Percentiles rank a stretch among this genome's conserved stretches.
phyloP scores from a whole-genome alignment of 1,140 invertebrate species.

The Littorina saxatilis region DNA sequence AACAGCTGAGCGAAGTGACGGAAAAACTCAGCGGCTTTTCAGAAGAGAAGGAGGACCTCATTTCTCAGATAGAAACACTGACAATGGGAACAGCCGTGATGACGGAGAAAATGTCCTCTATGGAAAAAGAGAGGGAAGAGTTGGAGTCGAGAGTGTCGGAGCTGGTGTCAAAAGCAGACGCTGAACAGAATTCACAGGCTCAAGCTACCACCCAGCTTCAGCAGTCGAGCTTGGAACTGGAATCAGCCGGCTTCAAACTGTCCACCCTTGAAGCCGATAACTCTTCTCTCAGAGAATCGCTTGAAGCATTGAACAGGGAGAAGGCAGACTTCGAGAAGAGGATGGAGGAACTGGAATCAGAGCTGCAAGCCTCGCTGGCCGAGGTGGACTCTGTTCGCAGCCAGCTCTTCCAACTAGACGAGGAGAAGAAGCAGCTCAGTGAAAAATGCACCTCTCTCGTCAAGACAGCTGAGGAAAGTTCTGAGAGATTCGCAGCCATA shows the following conservation, averaged over 20 bases:
- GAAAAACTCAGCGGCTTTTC: not conserved
- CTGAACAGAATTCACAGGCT: slow-evolving; percentile 14
- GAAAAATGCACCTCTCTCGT: slow-evolving; percentile 35
- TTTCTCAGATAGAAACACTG: not conserved
- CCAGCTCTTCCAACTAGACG: slow-evolving; percentile 19
- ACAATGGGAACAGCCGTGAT: not conserved
- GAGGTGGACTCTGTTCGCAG: slow-evolving; percentile 23
- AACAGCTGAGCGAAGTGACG: not conserved
- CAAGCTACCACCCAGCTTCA: slow-evolving; percentile 18
- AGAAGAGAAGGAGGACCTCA: slow-evolving; percentile 6
- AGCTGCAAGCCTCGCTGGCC: slow-evolving; percentile 31
- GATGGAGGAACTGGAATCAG: slow-evolving; percentile 39
- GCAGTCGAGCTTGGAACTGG: not conserved
- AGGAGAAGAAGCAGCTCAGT: slow-evolving; percentile 31
- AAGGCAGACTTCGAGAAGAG: slow-evolving; percentile 44
- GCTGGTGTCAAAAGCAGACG: slow-evolving; percentile 9
- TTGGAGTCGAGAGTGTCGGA: not conserved
- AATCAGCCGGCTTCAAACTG: not conserved
- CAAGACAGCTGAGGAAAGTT: slow-evolving; percentile 33
- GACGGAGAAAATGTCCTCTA: not conserved
- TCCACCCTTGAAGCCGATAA: slow-evolving; percentile 25
- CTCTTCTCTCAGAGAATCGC: slow-evolving; percentile 25
- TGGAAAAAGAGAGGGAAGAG: slow-evolving; percentile 21
- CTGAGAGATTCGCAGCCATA: slow-evolving; percentile 23
- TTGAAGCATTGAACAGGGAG: slow-evolving; percentile 22